Percentiles rank a stretch among this genome's conserved stretches.
These are phyloP conservation scores for Bombylius major DNA, from an alignment of 2,888 invertebrate genomes.

Conservation along the genomic window DNA sequence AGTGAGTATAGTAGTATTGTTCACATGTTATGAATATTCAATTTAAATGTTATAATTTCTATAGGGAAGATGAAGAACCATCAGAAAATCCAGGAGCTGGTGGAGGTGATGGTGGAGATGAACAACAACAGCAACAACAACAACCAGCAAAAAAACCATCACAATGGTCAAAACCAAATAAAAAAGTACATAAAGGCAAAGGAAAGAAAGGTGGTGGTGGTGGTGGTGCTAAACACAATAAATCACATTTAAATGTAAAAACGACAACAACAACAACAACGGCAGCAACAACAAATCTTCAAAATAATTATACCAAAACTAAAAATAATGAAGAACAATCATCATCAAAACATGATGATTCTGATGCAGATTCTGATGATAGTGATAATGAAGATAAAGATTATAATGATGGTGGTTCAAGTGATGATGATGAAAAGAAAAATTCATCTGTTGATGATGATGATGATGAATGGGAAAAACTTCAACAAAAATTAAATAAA, in stretches of 20 bases:
- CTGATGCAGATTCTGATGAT: constrained; percentile 38
- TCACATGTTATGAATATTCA: not conserved
- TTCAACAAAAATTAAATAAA: constrained; percentile 77
- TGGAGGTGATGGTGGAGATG: constrained; percentile 31
- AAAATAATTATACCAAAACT: constrained; percentile 23
- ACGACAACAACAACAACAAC: constrained; percentile 24
- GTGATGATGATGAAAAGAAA: constrained; percentile 48
- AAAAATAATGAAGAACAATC: constrained; percentile 17
- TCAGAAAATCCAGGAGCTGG: constrained; percentile 15
- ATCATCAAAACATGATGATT: constrained; percentile 22
- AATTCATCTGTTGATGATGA: constrained; percentile 53
- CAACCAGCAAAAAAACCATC: constrained; percentile 56
- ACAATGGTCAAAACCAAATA: constrained; percentile 65
- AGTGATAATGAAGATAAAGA: constrained; percentile 40
- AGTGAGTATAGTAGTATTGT: constrained; percentile 32
- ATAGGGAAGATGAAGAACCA: constrained; percentile 34
- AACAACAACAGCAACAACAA: constrained; percentile 24
- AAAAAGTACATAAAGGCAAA: constrained; percentile 45
- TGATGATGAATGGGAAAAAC: constrained; percentile 83
- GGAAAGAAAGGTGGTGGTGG: constrained; percentile 41
- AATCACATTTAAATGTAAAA: constrained; percentile 28
- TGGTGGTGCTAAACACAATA: constrained; percentile 28
- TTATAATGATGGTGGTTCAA: constrained; percentile 33
- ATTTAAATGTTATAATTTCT: constrained; percentile 6
- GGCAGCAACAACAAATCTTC: constrained; percentile 23